Percentiles rank a stretch among this genome's conserved stretches.
These are phyloP conservation scores for Ctenicera cuprea DNA, from an alignment of 2,888 invertebrate species.

Conservation along the genomic window DNA sequence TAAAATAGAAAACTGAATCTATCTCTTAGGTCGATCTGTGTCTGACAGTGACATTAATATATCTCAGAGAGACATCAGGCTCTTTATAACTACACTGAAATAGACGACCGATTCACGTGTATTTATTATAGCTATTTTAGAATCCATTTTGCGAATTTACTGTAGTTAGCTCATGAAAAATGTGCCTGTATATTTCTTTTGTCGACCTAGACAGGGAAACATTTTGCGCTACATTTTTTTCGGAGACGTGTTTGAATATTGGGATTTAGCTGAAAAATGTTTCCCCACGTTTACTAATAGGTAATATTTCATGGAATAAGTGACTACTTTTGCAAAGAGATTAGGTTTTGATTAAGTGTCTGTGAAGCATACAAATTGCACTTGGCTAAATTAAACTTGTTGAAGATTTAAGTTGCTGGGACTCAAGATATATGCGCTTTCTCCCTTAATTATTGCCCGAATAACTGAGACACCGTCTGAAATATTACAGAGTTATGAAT, in stretches of 20 bases:
- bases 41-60: constrained; percentile 34
- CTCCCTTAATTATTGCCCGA: constrained; percentile 31
- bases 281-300: not conserved
- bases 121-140: constrained; percentile 29
- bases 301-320: not conserved
- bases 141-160: constrained; percentile 27
- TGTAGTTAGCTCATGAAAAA: constrained; percentile 11
- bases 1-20: constrained; percentile 35
- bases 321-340: constrained; percentile 10
- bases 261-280: not conserved
- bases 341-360: constrained; percentile 21
- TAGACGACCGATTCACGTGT: constrained; percentile 26
- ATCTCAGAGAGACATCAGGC: constrained; percentile 25
- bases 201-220: not conserved
- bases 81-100: constrained; percentile 29
- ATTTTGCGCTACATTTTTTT: not conserved
- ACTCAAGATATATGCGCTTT: constrained; percentile 19
- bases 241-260: not conserved
- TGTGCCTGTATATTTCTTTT: not conserved
- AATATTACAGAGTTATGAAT: constrained; percentile 9
- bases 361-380: constrained; percentile 29
- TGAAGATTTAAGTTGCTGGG: constrained; percentile 30
- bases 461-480: constrained; percentile 10
- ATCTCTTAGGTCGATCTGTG: constrained; percentile 24
- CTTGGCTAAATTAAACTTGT: constrained; percentile 35